Percentiles rank a stretch among this genome's conserved stretches.
phyloP scores from a whole-genome alignment of 2,888 invertebrate species.

The Papilio gigon region DNA sequence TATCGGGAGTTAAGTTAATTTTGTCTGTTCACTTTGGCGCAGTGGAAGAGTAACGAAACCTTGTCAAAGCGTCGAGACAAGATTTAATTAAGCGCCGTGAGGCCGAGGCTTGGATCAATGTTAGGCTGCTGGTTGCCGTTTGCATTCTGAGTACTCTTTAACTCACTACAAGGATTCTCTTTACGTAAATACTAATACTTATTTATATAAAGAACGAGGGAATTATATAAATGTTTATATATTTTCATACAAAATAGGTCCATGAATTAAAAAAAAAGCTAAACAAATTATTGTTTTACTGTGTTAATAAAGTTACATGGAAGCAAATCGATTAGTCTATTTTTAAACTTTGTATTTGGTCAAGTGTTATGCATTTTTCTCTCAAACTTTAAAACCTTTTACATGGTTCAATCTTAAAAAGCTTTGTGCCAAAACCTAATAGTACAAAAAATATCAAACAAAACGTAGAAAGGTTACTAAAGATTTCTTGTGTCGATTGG shows the following conservation, averaged over 20 bases:
- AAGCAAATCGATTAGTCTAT: not conserved
- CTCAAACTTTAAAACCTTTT: not conserved
- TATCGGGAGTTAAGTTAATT: constrained; percentile 33
- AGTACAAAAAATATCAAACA: not conserved
- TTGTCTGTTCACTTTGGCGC: constrained; percentile 23
- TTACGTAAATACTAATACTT: not conserved
- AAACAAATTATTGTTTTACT: not conserved
- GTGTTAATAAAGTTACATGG: not conserved
- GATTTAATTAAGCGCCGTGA: constrained; percentile 38
- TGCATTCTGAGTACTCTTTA: constrained; percentile 29
- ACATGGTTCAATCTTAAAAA: constrained; percentile 5
- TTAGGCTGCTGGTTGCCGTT: constrained; percentile 35
- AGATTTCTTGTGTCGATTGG: no score
- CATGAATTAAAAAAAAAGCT: not conserved
- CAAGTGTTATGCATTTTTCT: constrained; percentile 1
- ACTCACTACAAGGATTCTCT: constrained; percentile 11
- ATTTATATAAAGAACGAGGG: not conserved
- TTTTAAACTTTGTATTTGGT: constrained; percentile 7
- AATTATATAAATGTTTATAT: not conserved
- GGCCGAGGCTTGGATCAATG: constrained; percentile 34
- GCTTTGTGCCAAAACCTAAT: not conserved
- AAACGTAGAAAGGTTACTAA: not conserved
- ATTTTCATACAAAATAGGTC: not conserved
- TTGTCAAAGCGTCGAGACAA: constrained; percentile 37
- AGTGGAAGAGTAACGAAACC: constrained; percentile 29